Base-by-base conservation (phyloP, 1,140 invertebrate species). In the Probaryconus sp. region DNA sequence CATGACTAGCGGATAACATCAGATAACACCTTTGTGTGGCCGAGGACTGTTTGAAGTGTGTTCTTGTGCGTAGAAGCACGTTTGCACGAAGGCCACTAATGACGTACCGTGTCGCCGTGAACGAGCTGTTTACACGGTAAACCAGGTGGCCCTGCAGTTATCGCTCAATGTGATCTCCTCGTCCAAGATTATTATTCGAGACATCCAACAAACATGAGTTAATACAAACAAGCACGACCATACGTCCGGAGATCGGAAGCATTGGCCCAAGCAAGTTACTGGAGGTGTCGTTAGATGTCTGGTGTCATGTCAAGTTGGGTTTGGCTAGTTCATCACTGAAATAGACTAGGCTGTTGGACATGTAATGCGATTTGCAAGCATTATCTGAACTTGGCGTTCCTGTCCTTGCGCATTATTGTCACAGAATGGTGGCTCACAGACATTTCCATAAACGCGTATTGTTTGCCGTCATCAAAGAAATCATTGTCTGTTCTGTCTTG, bases 361-460 rank as follows among this genome's bases (percentile, higher is more conserved):
- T 80, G 80, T 86, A 86, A 86, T 86, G 73, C 83, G 83, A 86
- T 86, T 85, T 85, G 82, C 83, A 83, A 83, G 79, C 79, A 81
- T 84, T 84, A 86, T 85, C 82, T 81, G 69, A 71, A 64, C 77
- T 43, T 61, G 21, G 28, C n/a, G 55, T 70, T 50, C 68, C 68
- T 38, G 45, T 63, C 38, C 60, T 37, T 35, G 48, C 56, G 30
- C 70, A 53, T 26, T 51, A 60, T 43, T 64, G 24, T 65, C 53
- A 55, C 35, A 33, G 33, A 61, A 61, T 61, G 24, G n/a, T 40
- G 13, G 26, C 33, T 16, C 20, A 17, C 30, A 26, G 31, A 58
- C 30, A 58, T 51, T 50, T 71, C 51, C 51, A 71, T 58, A 58
- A 55, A 56, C 35, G n/a, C 6, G 45, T 16, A 63, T 24, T 58